These are phyloP conservation scores for Thymallus thymallus DNA, from an alignment of 2,113 vertebrate genomes.

Conservation along the genomic window DNA sequence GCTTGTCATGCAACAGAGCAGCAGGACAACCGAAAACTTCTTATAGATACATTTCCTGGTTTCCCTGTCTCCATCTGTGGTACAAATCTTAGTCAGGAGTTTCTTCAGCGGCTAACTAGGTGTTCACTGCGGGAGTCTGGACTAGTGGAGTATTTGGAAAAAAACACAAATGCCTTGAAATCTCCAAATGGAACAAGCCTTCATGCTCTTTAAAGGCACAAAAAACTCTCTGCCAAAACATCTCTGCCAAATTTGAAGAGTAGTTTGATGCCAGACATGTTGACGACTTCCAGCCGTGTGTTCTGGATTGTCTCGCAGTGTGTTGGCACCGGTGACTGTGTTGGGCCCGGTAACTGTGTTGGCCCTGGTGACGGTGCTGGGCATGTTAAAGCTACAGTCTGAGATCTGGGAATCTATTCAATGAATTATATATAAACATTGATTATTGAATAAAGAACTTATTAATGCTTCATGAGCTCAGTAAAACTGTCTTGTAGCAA, in stretches of 20 bases:
- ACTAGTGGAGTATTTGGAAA: background rate
- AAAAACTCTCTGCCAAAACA: no score
- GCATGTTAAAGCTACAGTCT: constrained; percentile 47
- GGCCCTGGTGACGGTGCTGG: background rate
- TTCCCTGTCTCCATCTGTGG: background rate
- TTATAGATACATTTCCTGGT: background rate
- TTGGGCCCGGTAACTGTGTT: no score
- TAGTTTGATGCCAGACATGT: constrained; percentile 48
- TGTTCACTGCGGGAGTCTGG: background rate
- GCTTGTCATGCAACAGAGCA: background rate
- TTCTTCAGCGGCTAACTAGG: background rate
- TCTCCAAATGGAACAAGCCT: background rate
- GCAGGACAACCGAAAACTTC: background rate
- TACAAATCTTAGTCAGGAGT: no score
- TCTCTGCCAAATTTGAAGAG: constrained; percentile 44
- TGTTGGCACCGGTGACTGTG: no score
- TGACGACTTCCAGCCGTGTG: constrained; percentile 39
- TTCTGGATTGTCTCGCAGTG: no score
- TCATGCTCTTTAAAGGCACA: background rate
- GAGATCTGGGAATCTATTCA: no score
- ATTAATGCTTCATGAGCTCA: no score
- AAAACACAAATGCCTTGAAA: background rate
- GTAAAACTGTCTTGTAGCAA: no score
- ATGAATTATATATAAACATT: no score
- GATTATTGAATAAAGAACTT: no score